Conservation (phyloP, 2,113 vertebrate species). For the Dicaeum eximium region DNA sequence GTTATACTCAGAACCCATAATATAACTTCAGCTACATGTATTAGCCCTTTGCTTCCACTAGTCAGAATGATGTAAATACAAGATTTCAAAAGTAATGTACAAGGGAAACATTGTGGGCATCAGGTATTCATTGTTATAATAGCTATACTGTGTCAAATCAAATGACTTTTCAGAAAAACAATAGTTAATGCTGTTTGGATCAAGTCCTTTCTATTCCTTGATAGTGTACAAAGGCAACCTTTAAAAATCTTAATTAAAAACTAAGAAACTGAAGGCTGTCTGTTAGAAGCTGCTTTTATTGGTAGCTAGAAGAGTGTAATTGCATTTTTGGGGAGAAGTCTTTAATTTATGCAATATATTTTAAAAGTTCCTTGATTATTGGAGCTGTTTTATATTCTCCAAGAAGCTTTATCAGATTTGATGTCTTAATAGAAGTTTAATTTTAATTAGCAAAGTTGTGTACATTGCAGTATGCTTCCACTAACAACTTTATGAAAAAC, state of each 20-base stretch:
- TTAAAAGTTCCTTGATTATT: not conserved
- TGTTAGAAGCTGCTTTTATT: not conserved
- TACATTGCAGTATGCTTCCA: not conserved
- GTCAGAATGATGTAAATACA: not conserved
- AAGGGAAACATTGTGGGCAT: not conserved
- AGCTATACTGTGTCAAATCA: not conserved
- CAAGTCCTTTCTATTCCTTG: not conserved
- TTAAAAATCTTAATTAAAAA: not conserved
- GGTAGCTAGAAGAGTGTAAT: not conserved
- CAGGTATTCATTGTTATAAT: not conserved
- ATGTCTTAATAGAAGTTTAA: not conserved
- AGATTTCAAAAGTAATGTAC: not conserved
- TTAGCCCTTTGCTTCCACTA: not conserved
- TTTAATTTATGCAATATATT: not conserved
- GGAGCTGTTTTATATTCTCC: not conserved
- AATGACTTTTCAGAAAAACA: not conserved
- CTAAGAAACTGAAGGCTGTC: not conserved
- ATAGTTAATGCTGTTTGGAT: not conserved
- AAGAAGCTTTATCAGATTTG: not conserved
- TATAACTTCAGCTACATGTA: not conserved
- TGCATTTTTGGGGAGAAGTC: not conserved
- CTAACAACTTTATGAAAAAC: not conserved
- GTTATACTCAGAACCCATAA: not conserved
- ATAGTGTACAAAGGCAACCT: not conserved
- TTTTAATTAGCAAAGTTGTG: not conserved